A percentile compares a stretch with the other conserved stretches of the same genome.
phyloP scores from a whole-genome alignment of 2,797 vertebrate genomes.

The Helostoma temminkii region DNA sequence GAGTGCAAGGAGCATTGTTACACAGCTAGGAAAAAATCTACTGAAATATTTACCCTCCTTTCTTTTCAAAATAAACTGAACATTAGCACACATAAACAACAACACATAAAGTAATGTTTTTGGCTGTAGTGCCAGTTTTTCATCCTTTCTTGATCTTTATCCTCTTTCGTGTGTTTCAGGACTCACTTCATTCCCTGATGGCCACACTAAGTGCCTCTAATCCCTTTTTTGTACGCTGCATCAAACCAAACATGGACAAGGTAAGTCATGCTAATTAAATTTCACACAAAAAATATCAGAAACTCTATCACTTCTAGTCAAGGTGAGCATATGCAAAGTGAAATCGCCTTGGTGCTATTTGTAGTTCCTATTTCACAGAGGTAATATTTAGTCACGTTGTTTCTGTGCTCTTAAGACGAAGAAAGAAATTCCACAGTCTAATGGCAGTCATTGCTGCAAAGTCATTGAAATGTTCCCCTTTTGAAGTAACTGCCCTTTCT shows the following conservation, averaged over 20 bases:
- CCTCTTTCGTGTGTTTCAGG: constrained; percentile 80
- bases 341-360: constrained; percentile 65
- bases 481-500: constrained; percentile 17
- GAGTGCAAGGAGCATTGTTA: background rate
- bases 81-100: background rate
- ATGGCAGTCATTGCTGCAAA: constrained; percentile 14
- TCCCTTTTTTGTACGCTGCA: constrained; percentile 95
- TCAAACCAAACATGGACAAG: constrained; percentile 95
- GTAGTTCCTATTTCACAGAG: constrained; percentile 49
- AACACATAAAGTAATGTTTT: background rate
- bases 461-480: constrained; percentile 31
- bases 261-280: constrained; percentile 77
- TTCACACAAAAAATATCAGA: constrained; percentile 41
- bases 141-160: constrained; percentile 24
- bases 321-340: constrained; percentile 63
- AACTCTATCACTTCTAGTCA: constrained; percentile 61
- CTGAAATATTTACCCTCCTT: background rate
- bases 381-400: constrained; percentile 47
- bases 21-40: background rate
- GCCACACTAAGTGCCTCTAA: constrained; percentile 92
- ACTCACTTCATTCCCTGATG: constrained; percentile 94
- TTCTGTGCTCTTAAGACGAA: constrained; percentile 20
- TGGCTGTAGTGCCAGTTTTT: background rate
- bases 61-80: background rate
- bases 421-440: constrained; percentile 18